These are phyloP conservation scores for Procambarus virginalis DNA, from an alignment of 1,140 invertebrate species.

Conservation along the genomic window DNA sequence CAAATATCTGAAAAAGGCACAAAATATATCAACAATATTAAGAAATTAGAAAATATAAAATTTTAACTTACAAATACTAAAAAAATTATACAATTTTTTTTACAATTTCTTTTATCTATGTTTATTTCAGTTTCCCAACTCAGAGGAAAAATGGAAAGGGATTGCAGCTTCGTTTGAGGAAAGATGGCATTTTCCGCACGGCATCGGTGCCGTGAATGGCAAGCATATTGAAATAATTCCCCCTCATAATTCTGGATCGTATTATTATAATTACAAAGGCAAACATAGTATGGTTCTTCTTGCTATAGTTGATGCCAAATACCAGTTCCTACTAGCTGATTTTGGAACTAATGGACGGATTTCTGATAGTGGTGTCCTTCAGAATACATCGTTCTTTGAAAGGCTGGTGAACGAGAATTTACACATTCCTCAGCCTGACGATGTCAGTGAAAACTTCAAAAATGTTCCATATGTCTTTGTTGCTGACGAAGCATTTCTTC, in stretches of 20 bases:
- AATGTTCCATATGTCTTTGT: not conserved
- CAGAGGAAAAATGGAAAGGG: not conserved
- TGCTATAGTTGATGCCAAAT: conserved; percentile 13
- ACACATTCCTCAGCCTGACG: not conserved
- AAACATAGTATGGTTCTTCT: conserved; percentile 8
- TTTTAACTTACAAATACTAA: no score
- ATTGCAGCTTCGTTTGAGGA: not conserved
- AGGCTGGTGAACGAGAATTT: not conserved
- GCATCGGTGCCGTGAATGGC: not conserved
- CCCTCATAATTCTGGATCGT: conserved; percentile 15
- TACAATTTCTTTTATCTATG: no score
- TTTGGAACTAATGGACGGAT: not conserved
- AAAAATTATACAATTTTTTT: no score
- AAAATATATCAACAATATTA: no score
- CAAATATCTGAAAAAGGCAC: no score
- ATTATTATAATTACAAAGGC: conserved; percentile 27
- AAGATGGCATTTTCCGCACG: not conserved
- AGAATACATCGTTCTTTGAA: conserved; percentile 11
- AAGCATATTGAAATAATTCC: not conserved
- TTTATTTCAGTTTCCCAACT: not conserved
- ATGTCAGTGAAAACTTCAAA: not conserved
- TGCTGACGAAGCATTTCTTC: conserved; percentile 22
- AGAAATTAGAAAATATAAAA: no score
- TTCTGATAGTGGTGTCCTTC: conserved; percentile 16
- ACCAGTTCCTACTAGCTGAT: not conserved